phyloP scores from a whole-genome alignment of 1,140 invertebrate genomes.

The Leptestheria dahalacensis region DNA sequence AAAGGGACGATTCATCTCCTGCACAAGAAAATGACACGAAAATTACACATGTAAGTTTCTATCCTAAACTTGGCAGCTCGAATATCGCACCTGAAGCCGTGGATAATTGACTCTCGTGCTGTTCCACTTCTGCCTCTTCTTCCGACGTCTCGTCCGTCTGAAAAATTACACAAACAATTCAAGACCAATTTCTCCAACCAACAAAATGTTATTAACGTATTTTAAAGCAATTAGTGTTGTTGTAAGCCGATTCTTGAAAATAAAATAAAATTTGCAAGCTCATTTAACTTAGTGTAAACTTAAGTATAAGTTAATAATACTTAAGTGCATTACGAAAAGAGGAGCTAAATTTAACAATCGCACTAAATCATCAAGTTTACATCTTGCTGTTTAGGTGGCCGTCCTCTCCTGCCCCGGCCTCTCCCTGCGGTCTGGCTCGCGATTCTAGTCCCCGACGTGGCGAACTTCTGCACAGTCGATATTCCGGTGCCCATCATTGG shows the following conservation, averaged over 20 bases:
- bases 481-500: neutral
- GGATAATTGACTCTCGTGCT: neutral
- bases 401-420: constrained; percentile 1
- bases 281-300: too few relatives aligned
- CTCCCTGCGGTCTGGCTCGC: neutral
- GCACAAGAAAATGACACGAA: neutral
- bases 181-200: too few relatives aligned
- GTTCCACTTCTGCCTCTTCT: neutral
- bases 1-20: neutral
- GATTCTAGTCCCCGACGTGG: neutral
- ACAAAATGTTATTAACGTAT: too few relatives aligned
- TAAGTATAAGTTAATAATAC: too few relatives aligned
- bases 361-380: constrained; percentile 1
- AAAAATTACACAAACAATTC: too few relatives aligned
- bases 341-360: too few relatives aligned
- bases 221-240: too few relatives aligned
- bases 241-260: too few relatives aligned
- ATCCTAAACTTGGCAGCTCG: neutral
- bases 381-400: constrained; percentile 1
- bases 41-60: neutral
- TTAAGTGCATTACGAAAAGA: too few relatives aligned
- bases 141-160: neutral
- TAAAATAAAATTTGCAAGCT: too few relatives aligned
- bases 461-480: neutral
- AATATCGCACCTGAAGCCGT: neutral